Percentiles rank a stretch among this genome's conserved stretches.
Evolutionary conservation across 2,113 vertebrate genomes (phyloP).

Genomic region (Takifugu flavidus): DNA sequence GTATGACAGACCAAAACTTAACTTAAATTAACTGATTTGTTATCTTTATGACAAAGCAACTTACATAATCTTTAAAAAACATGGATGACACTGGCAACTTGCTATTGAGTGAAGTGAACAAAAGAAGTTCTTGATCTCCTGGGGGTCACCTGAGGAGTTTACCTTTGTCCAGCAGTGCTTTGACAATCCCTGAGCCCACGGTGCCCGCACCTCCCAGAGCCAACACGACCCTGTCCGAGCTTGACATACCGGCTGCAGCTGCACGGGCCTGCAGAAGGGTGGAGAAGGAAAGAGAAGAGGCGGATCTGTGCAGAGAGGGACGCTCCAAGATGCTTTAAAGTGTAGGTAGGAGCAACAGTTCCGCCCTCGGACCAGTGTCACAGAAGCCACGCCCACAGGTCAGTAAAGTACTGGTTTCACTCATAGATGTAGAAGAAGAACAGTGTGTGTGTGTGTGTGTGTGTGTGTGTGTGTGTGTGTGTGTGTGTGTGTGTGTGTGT

Average conservation of each 20-base stretch:
- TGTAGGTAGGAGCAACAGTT: slow-evolving; percentile 5
- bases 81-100: background rate
- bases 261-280: slow-evolving; percentile 8
- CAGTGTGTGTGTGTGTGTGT: background rate
- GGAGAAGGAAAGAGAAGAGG: slow-evolving; percentile 4
- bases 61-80: background rate
- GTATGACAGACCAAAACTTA: too few relatives aligned
- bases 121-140: background rate
- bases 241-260: slow-evolving; percentile 65
- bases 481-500: background rate
- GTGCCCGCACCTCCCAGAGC: slow-evolving; percentile 81
- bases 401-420: background rate
- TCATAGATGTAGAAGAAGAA: background rate
- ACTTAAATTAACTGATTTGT: too few relatives aligned
- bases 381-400: slow-evolving; percentile 50
- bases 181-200: slow-evolving; percentile 80
- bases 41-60: too few relatives aligned
- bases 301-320: slow-evolving; percentile 11
- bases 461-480: background rate
- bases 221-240: slow-evolving; percentile 74
- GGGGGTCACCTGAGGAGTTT: slow-evolving; percentile 26
- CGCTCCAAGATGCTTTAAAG: slow-evolving; percentile 52
- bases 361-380: slow-evolving; percentile 46
- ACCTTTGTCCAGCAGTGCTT: slow-evolving; percentile 81
- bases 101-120: background rate